Conservation (phyloP, 1,140 invertebrate genomes). For the Cephus cinctus region DNA sequence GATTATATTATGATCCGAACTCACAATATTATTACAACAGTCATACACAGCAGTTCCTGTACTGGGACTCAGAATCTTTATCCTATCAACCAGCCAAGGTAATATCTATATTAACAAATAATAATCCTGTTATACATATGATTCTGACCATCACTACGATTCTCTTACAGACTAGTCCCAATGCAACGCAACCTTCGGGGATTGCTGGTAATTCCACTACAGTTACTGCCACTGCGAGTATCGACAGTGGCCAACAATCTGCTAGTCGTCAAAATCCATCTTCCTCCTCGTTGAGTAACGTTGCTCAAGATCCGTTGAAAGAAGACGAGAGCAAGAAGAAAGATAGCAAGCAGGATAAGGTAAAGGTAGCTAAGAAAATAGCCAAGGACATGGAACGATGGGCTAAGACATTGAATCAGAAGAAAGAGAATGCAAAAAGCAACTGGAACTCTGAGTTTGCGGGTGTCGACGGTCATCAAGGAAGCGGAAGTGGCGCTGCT, state of each 20-base stretch:
- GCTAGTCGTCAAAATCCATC: slow-evolving; percentile 16
- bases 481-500: slow-evolving; percentile 68
- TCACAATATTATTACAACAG: slow-evolving; percentile 94
- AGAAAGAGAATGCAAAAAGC: slow-evolving; percentile 82
- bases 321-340: slow-evolving; percentile 58
- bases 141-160: neutral
- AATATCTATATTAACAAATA: slow-evolving; percentile 18
- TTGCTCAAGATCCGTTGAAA: slow-evolving; percentile 38
- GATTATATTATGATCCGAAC: slow-evolving; percentile 93
- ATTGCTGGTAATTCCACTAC: slow-evolving; percentile 30
- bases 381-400: slow-evolving; percentile 85
- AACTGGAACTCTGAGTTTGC: slow-evolving; percentile 61
- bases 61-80: slow-evolving; percentile 85
- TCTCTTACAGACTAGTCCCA: slow-evolving; percentile 18
- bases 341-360: slow-evolving; percentile 80
- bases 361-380: slow-evolving; percentile 97
- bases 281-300: no score
- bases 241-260: slow-evolving; percentile 15
- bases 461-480: slow-evolving; percentile 42
- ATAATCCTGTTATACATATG: neutral
- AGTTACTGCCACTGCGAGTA: slow-evolving; percentile 15
- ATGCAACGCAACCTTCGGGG: slow-evolving; percentile 52
- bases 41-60: slow-evolving; percentile 86
- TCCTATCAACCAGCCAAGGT: slow-evolving; percentile 75
- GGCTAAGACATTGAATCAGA: slow-evolving; percentile 96